Percentiles rank a stretch among this genome's conserved stretches.
Conservation (phyloP, 2,888 invertebrate genomes). For the Hirtodrosophila duncani region DNA sequence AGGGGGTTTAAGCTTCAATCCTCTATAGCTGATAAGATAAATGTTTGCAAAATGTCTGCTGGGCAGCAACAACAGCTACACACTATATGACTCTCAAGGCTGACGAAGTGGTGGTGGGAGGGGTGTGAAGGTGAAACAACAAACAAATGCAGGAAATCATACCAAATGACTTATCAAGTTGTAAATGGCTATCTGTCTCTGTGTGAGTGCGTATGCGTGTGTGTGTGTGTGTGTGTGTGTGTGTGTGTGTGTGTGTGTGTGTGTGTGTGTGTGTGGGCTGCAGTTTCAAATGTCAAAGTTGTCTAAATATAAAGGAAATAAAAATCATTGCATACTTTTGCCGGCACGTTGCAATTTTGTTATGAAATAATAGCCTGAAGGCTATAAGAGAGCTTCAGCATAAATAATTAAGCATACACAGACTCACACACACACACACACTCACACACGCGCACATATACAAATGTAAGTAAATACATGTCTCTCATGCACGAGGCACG, state of each 20-base stretch:
- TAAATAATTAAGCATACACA: conserved; percentile 19
- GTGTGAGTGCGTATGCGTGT: background rate
- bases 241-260: background rate
- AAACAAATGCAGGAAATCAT: conserved; percentile 36
- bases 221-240: background rate
- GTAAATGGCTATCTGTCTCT: conserved; percentile 11
- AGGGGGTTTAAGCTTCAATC: no score
- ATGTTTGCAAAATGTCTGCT: no score
- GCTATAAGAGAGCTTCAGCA: no score
- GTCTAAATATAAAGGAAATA: no score
- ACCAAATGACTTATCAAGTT: conserved; percentile 40
- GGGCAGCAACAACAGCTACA: background rate
- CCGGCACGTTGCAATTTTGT: conserved; percentile 39
- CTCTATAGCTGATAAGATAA: no score
- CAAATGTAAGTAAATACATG: background rate
- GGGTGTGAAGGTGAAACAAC: conserved; percentile 4
- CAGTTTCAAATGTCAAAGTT: conserved; percentile 48
- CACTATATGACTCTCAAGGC: no score
- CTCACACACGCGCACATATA: conserved; percentile 2
- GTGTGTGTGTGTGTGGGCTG: conserved; percentile 17
- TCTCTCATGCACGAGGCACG: no score
- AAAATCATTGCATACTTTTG: conserved; percentile 55
- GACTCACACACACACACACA: conserved; percentile 14
- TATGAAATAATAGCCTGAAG: conserved; percentile 53
- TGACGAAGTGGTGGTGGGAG: no score